Base-by-base conservation (phyloP, 2,113 vertebrate genomes). In the Bambusicola thoracicus region DNA sequence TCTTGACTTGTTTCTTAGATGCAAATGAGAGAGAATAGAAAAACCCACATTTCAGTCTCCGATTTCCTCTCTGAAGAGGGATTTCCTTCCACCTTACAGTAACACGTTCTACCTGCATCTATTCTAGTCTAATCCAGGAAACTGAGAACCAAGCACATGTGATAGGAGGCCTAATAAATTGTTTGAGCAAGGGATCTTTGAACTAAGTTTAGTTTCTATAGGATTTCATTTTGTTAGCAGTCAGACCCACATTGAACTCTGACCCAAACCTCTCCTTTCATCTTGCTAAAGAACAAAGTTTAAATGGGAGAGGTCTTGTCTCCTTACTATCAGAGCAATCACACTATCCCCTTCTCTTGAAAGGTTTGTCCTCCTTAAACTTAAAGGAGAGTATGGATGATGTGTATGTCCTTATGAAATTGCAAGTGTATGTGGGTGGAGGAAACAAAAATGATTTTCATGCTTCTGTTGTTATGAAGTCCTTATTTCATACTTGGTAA, bases 401-500 rank as follows among this genome's bases (percentile, higher is more conserved):
- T 91, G 73, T 90, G 76, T 94, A 94, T 96, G 91, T 96, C 84
- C 74, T 96, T 96, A 79, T 95, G 95, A 96, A 97, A 95, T 87
- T 91, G 59, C 56, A 95, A 96, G 91, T 96, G 82, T 98, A 95
- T 92, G 92, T 90, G 93, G 93, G 81, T 89, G 90, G 95, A 96
- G 92, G 87, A 96, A 91, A 94, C 94, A 95, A 93, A 94, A 92
- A 86, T 58, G 2, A 78, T 96, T 96, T 97, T 96, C 93, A 85
- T 97, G 92, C 83, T 96, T 97, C 92, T 94, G 87, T 96, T 96
- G 94, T 93, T 97, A 85, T 68, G 86, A 97, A 96, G 94, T 97
- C 94, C 94, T 96, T 94, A 95, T 97, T 96, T 95, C 97, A 95
- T 95, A 93, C 92, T 96, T 97, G 94, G 76, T 96, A 88, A 96